A percentile compares a stretch with the other conserved stretches of the same genome.
These are phyloP conservation scores for Carcina quercana DNA, from an alignment of 2,888 invertebrate genomes.

Conservation along the genomic window DNA sequence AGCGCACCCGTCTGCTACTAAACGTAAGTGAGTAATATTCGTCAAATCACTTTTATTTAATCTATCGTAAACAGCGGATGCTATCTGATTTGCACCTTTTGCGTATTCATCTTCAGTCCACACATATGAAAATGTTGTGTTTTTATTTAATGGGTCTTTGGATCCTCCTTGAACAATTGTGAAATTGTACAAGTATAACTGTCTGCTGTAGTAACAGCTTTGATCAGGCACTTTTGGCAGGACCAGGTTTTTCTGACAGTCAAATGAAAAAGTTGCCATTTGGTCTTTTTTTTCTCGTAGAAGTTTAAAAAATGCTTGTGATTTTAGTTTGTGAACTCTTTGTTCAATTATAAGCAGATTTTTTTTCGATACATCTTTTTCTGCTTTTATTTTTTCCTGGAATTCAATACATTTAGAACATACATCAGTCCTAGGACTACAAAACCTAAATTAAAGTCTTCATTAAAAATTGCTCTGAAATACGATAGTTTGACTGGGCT, in stretches of 20 bases:
- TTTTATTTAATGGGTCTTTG: slow-evolving; percentile 15
- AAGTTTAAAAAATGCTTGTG: slow-evolving; percentile 3
- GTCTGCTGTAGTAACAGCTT: slow-evolving; percentile 25
- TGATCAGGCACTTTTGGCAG: slow-evolving; percentile 23
- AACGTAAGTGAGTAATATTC: slow-evolving; percentile 13
- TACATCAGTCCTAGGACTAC: slow-evolving; percentile 14
- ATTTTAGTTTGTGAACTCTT: slow-evolving; percentile 4
- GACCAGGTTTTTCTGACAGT: slow-evolving; percentile 4
- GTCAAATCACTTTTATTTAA: slow-evolving; percentile 7
- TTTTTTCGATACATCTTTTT: slow-evolving; percentile 2
- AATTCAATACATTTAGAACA: slow-evolving; percentile 6
- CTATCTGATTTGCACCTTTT: slow-evolving; percentile 30
- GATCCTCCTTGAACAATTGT: slow-evolving; percentile 17
- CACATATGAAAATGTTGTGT: slow-evolving; percentile 18
- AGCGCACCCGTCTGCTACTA: slow-evolving; percentile 28
- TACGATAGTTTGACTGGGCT: slow-evolving; percentile 13
- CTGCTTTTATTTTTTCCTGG: slow-evolving; percentile 2
- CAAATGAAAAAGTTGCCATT: slow-evolving; percentile 2
- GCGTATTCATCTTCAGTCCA: slow-evolving; percentile 27
- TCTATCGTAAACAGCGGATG: slow-evolving; percentile 21
- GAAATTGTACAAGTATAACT: slow-evolving; percentile 25
- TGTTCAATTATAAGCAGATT: slow-evolving; percentile 1
- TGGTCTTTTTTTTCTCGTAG: slow-evolving; percentile 2
- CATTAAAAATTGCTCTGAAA: slow-evolving; percentile 15
- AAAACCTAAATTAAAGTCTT: slow-evolving; percentile 20